Conservation (phyloP, 2,113 vertebrate species). For the Microtus ochrogaster region DNA sequence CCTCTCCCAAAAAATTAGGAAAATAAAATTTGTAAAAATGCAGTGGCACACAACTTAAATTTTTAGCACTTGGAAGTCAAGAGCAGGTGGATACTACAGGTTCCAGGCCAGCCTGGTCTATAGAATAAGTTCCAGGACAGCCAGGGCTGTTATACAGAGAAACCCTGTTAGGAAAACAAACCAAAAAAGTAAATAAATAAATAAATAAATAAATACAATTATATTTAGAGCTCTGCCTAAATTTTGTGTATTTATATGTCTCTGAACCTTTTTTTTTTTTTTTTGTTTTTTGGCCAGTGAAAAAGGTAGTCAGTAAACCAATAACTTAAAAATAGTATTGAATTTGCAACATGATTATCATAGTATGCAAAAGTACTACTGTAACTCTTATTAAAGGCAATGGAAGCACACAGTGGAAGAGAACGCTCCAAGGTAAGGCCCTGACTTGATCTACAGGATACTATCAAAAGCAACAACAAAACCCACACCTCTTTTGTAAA, state of each 20-base stretch:
- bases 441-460: not conserved
- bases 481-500: slow-evolving; percentile 23
- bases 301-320: slow-evolving; percentile 48
- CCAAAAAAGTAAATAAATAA: not conserved
- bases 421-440: not conserved
- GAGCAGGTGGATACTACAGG: not conserved
- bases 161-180: not conserved
- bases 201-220: not conserved
- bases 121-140: not conserved
- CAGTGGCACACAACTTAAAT: not conserved
- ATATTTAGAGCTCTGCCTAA: slow-evolving; percentile 33
- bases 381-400: not conserved
- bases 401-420: not conserved
- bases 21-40: not conserved
- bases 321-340: slow-evolving; percentile 17
- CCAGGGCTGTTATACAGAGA: not conserved
- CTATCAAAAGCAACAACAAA: not conserved
- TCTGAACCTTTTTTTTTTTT: slow-evolving; percentile 54
- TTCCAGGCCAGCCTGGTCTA: not conserved
- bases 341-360: slow-evolving; percentile 36
- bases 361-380: not conserved
- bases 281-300: no score
- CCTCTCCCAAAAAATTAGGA: not conserved
- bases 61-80: not conserved
- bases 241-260: not conserved